These are phyloP conservation scores for Kradibia gibbosae DNA, from an alignment of 1,140 invertebrate species.

Conservation along the genomic window DNA sequence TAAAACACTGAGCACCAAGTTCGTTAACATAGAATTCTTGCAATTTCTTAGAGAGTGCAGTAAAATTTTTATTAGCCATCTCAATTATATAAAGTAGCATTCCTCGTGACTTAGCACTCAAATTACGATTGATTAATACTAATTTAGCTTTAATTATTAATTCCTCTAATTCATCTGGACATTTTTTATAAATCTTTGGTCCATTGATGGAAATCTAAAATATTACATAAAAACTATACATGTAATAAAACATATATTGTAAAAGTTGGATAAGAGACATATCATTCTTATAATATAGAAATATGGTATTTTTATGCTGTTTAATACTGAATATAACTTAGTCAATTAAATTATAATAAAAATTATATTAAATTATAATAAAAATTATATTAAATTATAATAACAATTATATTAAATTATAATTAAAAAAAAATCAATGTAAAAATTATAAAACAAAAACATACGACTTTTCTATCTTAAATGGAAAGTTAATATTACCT, in stretches of 20 bases:
- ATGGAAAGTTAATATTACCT: constrained; percentile 25
- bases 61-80: constrained; percentile 43
- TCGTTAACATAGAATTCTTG: constrained; percentile 49
- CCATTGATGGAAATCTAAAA: constrained; percentile 52
- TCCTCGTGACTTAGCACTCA: constrained; percentile 51
- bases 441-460: too few species aligned
- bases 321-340: too few species aligned
- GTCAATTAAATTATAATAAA: too few species aligned
- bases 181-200: constrained; percentile 33
- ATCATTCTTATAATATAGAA: too few species aligned
- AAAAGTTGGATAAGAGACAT: too few species aligned
- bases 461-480: too few species aligned
- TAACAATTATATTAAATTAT: too few species aligned
- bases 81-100: constrained; percentile 52
- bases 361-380: too few species aligned
- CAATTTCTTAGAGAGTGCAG: constrained; percentile 37
- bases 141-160: constrained; percentile 44
- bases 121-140: constrained; percentile 50
- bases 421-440: too few species aligned
- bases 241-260: too few species aligned
- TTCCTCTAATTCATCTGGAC: constrained; percentile 35
- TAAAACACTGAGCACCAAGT: constrained; percentile 28
- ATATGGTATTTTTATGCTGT: too few species aligned
- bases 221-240: not conserved
- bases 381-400: too few species aligned